Evolutionary conservation across 1,140 invertebrate genomes (phyloP).

Genomic region (Drosophila ananassae): DNA sequence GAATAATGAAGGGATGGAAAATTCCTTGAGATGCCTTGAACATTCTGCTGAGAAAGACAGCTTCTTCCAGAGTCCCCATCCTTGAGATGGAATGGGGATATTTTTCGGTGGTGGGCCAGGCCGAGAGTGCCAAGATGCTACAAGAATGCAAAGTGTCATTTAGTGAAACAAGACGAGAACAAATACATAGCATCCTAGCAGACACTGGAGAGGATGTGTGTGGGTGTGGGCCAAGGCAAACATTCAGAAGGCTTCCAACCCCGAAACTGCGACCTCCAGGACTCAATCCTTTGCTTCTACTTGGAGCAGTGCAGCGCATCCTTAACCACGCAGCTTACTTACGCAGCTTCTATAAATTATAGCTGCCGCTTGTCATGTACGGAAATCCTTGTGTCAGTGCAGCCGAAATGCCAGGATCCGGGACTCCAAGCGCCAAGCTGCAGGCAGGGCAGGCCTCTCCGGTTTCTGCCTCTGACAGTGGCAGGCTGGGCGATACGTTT

Average conservation of each 20-base stretch:
- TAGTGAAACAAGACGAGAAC: slow-evolving; percentile 81
- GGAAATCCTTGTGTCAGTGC: slow-evolving; percentile 82
- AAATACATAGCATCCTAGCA: slow-evolving; percentile 59
- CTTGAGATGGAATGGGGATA: neutral
- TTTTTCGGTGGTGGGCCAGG: slow-evolving; percentile 39
- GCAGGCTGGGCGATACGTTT: slow-evolving; percentile 66
- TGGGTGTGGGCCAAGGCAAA: slow-evolving; percentile 6
- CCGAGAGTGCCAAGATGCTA: slow-evolving; percentile 62
- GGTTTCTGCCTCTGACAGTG: slow-evolving; percentile 63
- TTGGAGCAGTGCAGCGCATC: slow-evolving; percentile 42
- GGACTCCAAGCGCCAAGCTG: neutral
- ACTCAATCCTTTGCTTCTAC: slow-evolving; percentile 16
- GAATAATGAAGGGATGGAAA: slow-evolving; percentile 69
- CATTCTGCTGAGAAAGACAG: slow-evolving; percentile 38
- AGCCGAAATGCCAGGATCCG: slow-evolving; percentile 59
- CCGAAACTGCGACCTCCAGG: slow-evolving; percentile 10
- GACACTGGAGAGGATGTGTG: slow-evolving; percentile 9
- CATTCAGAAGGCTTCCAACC: slow-evolving; percentile 6
- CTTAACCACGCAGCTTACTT: slow-evolving; percentile 72
- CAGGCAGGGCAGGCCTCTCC: neutral
- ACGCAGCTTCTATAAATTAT: slow-evolving; percentile 81
- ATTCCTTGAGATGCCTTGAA: slow-evolving; percentile 52
- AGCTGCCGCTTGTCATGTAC: slow-evolving; percentile 82
- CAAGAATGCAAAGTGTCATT: slow-evolving; percentile 81
- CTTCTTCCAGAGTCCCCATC: too few relatives aligned